Evolutionary conservation across 2,888 invertebrate genomes (phyloP), one percentile per base, ranked within the genome.

Genomic region (Lasioglossum leucozonium): DNA sequence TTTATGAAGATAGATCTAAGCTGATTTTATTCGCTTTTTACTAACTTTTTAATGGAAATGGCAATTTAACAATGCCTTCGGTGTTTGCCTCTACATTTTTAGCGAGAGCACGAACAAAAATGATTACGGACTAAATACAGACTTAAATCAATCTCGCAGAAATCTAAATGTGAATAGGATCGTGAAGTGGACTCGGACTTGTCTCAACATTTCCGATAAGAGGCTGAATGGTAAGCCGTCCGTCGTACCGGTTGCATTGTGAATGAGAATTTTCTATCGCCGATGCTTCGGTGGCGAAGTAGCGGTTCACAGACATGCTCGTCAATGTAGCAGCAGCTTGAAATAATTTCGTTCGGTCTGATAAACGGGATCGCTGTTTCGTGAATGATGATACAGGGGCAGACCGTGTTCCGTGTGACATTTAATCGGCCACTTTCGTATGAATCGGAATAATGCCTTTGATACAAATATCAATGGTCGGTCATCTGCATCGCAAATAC

Each of bases 401-500:
- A 30, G 26, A 69, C 71, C 40, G 73, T 40, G 72, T 40, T 26
- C 34, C 58, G 30, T 0, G 74, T 42, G 72, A 80, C 47, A 72
- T 81, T 84, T 69, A 77, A 81, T 81, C 72, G 67, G 40, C 37
- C 72, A 47, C 47, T 81, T 69, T 67, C 26, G n/a, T 47, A 58
- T 62, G 58, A 73, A 83, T 73, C 72, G 73, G 47, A 71, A 78
- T 51, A 75, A 65, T 77, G 76, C 75, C 76, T 77, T 72, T 55
- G 82, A 73, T 73, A 40, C 55, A 72, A 42, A 78, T 78, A 82
- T 84, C 75, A 78, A 55, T 77, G 81, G 65, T 42, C 44, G 67
- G 42, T 51, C 22, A 77, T 82, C 73, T 79, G 78, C 76, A 79
- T 82, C 72, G 72, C 72, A 82, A 85, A 82, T 85, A 22, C 55